Percentiles rank a stretch among this genome's conserved stretches.
Conservation (phyloP, 1,140 invertebrate genomes). For the Apolygus lucorum region DNA sequence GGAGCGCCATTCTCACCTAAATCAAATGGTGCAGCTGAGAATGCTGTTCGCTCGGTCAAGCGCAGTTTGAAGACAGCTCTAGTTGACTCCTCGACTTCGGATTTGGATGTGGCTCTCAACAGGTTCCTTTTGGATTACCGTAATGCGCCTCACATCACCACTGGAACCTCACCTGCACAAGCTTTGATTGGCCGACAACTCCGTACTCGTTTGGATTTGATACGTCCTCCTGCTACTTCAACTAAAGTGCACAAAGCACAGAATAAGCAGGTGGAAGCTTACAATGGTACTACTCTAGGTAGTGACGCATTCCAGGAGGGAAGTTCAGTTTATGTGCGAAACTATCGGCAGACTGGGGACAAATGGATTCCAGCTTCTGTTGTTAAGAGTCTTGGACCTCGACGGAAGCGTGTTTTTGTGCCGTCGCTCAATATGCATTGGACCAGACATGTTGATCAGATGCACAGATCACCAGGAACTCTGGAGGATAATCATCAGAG, state of each 20-base stretch:
- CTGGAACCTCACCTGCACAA: too few relatives aligned
- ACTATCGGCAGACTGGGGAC: not conserved
- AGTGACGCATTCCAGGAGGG: not conserved
- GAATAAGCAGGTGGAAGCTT: not conserved
- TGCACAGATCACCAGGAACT: not conserved
- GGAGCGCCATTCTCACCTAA: constrained; percentile 12
- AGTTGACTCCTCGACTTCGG: too few relatives aligned
- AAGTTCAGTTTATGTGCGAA: constrained; percentile 4
- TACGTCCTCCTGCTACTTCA: too few relatives aligned
- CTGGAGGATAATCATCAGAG: too few relatives aligned
- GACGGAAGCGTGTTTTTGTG: not conserved
- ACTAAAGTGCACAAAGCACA: constrained; percentile 4
- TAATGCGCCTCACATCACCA: too few relatives aligned
- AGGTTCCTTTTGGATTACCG: too few relatives aligned
- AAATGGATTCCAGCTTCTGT: constrained; percentile 11
- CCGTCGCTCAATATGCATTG: not conserved
- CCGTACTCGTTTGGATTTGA: too few relatives aligned
- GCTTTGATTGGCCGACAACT: too few relatives aligned
- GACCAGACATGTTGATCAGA: not conserved
- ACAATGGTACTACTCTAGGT: not conserved
- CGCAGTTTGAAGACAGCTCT: too few relatives aligned
- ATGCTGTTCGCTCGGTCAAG: constrained; percentile 5
- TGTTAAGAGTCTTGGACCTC: constrained; percentile 6
- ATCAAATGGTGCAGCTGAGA: constrained; percentile 6
- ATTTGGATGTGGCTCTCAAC: too few relatives aligned